These are phyloP conservation scores for Otus sunia DNA, from an alignment of 2,113 vertebrate species.

Conservation along the genomic window DNA sequence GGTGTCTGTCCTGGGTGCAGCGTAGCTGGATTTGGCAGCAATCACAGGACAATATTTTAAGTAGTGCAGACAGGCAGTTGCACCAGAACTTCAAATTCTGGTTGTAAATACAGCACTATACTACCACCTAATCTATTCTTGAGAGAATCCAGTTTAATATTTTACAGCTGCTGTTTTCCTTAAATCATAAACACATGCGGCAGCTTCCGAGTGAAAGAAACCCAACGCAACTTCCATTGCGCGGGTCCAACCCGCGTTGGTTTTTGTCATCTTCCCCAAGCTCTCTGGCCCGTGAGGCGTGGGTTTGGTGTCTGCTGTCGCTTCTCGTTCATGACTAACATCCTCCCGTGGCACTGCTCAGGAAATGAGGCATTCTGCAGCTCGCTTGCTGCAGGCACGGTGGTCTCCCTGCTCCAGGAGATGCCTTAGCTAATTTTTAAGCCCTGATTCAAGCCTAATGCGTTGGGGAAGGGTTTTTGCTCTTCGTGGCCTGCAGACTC, in stretches of 20 bases:
- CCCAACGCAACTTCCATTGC: fast-evolving
- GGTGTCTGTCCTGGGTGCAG: not conserved
- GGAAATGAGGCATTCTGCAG: not conserved
- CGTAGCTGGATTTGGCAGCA: not conserved
- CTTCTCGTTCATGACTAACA: not conserved
- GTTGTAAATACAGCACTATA: not conserved
- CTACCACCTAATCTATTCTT: fast-evolving
- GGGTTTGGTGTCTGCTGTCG: not conserved
- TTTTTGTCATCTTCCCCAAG: fast-evolving
- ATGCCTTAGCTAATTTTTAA: not conserved
- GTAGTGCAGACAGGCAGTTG: not conserved
- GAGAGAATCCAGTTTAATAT: not conserved
- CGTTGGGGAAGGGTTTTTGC: not conserved
- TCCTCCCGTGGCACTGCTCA: not conserved
- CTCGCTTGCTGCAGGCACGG: fast-evolving
- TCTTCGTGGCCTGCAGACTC: fast-evolving
- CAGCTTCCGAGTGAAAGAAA: not conserved
- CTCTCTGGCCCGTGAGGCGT: not conserved
- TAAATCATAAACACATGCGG: not conserved
- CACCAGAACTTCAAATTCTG: too few species aligned
- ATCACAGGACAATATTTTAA: fast-evolving
- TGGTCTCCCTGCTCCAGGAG: not conserved
- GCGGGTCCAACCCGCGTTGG: fast-evolving
- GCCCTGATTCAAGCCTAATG: fast-evolving
- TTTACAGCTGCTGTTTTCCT: not conserved